These are phyloP conservation scores for Dendrolimus punctatus DNA, from an alignment of 1,140 invertebrate species.

Conservation along the genomic window DNA sequence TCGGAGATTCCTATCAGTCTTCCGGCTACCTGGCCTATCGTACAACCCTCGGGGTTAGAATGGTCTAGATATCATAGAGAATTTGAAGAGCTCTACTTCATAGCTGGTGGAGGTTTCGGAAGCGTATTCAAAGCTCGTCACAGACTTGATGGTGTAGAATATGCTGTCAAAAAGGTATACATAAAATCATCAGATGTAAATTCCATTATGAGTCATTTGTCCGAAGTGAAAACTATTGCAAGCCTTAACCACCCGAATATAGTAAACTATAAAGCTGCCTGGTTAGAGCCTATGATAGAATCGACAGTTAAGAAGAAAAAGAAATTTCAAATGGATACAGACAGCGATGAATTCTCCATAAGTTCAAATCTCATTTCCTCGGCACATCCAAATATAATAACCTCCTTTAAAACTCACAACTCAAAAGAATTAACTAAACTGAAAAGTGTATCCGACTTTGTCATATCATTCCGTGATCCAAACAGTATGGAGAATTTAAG, in stretches of 20 bases:
- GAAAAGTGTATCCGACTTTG: slow-evolving; percentile 49
- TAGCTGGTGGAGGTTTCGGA: slow-evolving; percentile 85
- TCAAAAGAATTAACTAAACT: slow-evolving; percentile 49
- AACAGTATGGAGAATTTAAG: slow-evolving; percentile 36
- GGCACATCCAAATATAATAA: slow-evolving; percentile 48
- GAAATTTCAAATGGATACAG: slow-evolving; percentile 47
- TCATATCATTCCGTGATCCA: slow-evolving; percentile 53
- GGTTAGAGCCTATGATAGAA: slow-evolving; percentile 78
- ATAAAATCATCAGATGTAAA: slow-evolving; percentile 76
- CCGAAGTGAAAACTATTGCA: slow-evolving; percentile 86
- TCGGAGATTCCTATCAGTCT: slow-evolving; percentile 64
- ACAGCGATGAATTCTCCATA: slow-evolving; percentile 44
- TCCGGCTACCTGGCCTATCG: slow-evolving; percentile 61
- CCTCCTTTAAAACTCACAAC: slow-evolving; percentile 61
- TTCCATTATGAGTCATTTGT: slow-evolving; percentile 75
- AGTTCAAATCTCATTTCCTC: slow-evolving; percentile 37
- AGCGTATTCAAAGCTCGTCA: slow-evolving; percentile 75
- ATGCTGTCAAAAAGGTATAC: slow-evolving; percentile 87
- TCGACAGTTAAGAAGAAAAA: slow-evolving; percentile 48
- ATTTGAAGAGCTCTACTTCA: slow-evolving; percentile 81
- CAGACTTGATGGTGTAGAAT: slow-evolving; percentile 81
- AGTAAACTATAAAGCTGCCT: slow-evolving; percentile 87
- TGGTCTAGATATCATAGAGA: slow-evolving; percentile 82
- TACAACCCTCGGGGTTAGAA: slow-evolving; percentile 52
- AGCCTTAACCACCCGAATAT: slow-evolving; percentile 86